phyloP scores from a whole-genome alignment of 2,888 invertebrate genomes.

The Leptodirus hochenwartii region DNA sequence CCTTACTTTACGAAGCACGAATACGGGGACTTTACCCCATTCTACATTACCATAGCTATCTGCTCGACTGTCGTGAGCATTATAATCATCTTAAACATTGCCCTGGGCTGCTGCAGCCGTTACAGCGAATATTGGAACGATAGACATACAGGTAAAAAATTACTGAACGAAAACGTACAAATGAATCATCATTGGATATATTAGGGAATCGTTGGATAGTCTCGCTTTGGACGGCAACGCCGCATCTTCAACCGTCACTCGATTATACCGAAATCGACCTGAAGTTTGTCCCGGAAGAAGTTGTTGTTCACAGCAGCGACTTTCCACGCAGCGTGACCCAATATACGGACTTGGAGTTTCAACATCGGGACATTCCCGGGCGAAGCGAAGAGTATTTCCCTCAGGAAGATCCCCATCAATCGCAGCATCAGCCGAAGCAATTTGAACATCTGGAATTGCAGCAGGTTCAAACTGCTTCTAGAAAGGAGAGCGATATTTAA shows the following conservation, averaged over 20 bases:
- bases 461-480: constrained; percentile 52
- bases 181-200: no score
- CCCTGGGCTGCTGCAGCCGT: constrained; percentile 65
- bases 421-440: constrained; percentile 8
- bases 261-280: constrained; percentile 58
- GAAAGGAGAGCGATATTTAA: constrained; percentile 61
- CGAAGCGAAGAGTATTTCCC: constrained; percentile 10
- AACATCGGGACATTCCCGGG: constrained; percentile 9
- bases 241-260: constrained; percentile 64
- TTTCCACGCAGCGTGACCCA: constrained; percentile 23
- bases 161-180: no score
- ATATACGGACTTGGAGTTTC: constrained; percentile 23
- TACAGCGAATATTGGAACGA: constrained; percentile 70
- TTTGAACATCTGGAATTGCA: constrained; percentile 25
- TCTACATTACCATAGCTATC: constrained; percentile 66
- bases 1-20: constrained; percentile 37
- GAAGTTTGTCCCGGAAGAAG: constrained; percentile 21
- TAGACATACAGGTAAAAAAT: constrained; percentile 48
- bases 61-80: constrained; percentile 52
- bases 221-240: constrained; percentile 68
- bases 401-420: constrained; percentile 6
- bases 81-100: constrained; percentile 56
- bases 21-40: constrained; percentile 64
- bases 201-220: constrained; percentile 70
- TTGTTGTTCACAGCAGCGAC: constrained; percentile 23